Evolutionary conservation across 2,888 invertebrate species (phyloP), one percentile per base, ranked within the genome.

Genomic region (Cephus pygmeus): DNA sequence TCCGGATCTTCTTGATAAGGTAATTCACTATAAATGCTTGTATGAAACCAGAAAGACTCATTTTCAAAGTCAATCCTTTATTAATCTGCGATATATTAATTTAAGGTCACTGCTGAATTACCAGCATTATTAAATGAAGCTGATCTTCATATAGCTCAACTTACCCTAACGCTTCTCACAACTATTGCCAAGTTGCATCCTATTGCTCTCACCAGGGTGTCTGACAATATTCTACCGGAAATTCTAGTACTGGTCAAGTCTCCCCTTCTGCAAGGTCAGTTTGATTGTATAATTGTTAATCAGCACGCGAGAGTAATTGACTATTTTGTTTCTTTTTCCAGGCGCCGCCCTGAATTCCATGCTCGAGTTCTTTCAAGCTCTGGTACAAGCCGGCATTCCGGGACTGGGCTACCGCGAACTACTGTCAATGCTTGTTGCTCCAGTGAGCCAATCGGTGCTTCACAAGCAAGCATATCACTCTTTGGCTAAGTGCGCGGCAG

Each of bases 141-240:
- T 73, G 99, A 99, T 93, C 93, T 99, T 81, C 98, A 99, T 92
- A 98, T 99, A 85, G 98, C 99, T 75, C 99, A 99, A 92, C 94
- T 97, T 87, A 97, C 97, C 34, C 93, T 98, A 80, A 94, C 95
- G 77, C 93, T 98, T 76, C 93, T 98, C 77, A 97, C 97, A 81
- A 95, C 97, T 76, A 96, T 97, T 69, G 97, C 97, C 76, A 93
- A 94, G 81, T 93, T 95, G 73, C 96, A 97, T 89, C 96, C 97
- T 12, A 94, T 94, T 83, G 97, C 97, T 75, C 92, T 98, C 84
- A 94, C 95, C 79, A 93, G 94, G 82, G 94, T 96, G 36, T 93
- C 94, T 31, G 94, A 94, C 79, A 94, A 95, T 77, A 96, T 97
- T 89, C 94, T 98, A 86, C 97, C 97, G 35, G 96, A 98, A 91